Evolutionary conservation across 2,797 vertebrate genomes (phyloP).

Genomic region (Eulemur albifrons): DNA sequence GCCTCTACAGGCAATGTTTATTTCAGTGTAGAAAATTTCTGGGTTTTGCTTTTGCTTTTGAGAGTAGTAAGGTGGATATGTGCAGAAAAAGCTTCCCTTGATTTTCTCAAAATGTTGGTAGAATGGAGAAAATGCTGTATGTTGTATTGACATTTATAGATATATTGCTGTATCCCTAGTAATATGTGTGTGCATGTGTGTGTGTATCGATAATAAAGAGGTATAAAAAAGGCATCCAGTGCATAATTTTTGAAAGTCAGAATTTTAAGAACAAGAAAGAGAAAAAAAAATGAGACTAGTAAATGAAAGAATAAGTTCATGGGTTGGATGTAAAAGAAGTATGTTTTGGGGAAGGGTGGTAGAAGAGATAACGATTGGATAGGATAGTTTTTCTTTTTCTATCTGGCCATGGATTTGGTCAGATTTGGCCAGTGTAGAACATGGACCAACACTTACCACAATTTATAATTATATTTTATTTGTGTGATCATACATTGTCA

Average conservation of each 20-base stretch:
- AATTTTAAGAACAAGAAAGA: background rate
- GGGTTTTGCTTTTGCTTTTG: slow-evolving; percentile 26
- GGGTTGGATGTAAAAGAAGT: background rate
- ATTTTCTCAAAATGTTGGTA: slow-evolving; percentile 30
- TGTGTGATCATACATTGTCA: background rate
- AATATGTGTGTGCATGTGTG: background rate
- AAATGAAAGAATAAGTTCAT: background rate
- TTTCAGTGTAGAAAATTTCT: slow-evolving; percentile 8
- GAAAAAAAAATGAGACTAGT: background rate
- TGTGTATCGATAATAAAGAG: background rate
- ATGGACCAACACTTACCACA: background rate
- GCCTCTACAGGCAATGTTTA: background rate
- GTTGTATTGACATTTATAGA: background rate
- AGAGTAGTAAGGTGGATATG: background rate
- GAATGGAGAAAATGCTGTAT: background rate
- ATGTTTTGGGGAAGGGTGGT: background rate
- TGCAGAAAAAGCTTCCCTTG: background rate
- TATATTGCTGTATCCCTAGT: background rate
- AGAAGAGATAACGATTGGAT: background rate
- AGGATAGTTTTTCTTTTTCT: background rate
- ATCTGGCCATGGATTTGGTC: background rate
- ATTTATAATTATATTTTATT: background rate
- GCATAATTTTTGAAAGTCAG: slow-evolving; percentile 10
- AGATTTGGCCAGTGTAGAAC: background rate
- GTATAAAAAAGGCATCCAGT: background rate